Base-by-base conservation (phyloP, 2,113 vertebrate genomes). In the Rhinoptilus africanus region DNA sequence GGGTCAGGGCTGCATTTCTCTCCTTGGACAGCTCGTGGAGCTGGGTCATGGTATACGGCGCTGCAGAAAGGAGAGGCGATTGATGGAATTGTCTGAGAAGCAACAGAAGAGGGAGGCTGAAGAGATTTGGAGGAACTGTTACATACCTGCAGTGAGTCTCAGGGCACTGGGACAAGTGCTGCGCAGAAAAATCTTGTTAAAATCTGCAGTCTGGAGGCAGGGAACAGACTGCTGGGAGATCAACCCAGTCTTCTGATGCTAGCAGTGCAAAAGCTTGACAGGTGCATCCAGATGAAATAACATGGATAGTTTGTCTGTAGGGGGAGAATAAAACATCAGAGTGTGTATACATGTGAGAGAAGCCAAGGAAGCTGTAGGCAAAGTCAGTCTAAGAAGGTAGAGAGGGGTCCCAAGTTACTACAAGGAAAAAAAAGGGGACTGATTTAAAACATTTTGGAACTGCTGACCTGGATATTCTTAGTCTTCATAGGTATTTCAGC, bases 41-140 rank as follows among this genome's bases (percentile, higher is more conserved):
- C 68, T 37, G 57, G 59, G 24, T 27, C 3, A 0, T 41, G 64
- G 34, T 24, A 81, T 14, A 47, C 0, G 1, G 32, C 0, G 0
- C 45, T 77, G 56, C n/a, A 32, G 41, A 37, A 62, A 66, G 22
- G 27, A 50, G 47, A 67, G 45, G 51, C 34, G 43, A 24, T 79
- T 14, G 17, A 39, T 39, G 11, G 32, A 59, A 54, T 12, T 43
- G 37, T 12, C 47, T 18, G 35, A 80, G 39, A 54, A 64, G 45
- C 20, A 75, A 18, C n/a, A 35, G 30, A 28, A 77, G 39, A 62
- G 35, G n/a, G 37, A 60, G 37, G 28, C 5, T 45, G 51, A 82
- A 64, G 53, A 77, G 45, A 88, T 30, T 4, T n/a, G 18, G 22
- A 30, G 30, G 10, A 7, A 51, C 12, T 39, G 18, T 24, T 86